phyloP scores from a whole-genome alignment of 2,797 vertebrate genomes.

The Sciurus vulgaris region DNA sequence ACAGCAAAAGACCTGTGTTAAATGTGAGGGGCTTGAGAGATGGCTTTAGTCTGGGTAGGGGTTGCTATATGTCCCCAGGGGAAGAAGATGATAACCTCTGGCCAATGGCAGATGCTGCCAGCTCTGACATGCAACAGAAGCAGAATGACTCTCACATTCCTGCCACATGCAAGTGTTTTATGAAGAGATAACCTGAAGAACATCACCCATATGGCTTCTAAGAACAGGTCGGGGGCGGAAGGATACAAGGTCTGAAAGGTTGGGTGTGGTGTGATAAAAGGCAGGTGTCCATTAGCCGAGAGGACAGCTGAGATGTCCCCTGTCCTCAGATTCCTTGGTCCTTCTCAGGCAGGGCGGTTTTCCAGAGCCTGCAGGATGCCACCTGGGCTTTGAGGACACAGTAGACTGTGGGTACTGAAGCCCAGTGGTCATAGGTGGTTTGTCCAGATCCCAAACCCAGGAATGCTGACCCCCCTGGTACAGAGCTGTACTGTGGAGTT shows the following conservation, averaged over 20 bases:
- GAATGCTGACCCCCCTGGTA: neutral
- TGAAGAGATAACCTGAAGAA: neutral
- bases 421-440: neutral
- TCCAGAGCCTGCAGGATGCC: neutral
- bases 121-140: neutral
- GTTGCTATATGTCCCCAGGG: neutral
- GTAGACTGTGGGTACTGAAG: neutral
- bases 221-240: neutral
- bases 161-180: neutral
- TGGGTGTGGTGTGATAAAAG: neutral
- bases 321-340: neutral
- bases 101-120: neutral
- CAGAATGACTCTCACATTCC: neutral
- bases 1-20: accelerated
- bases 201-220: neutral
- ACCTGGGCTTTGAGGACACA: neutral
- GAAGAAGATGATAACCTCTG: neutral
- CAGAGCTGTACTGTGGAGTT: neutral
- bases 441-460: neutral
- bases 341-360: neutral
- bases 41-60: neutral
- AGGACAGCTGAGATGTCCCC: neutral
- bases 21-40: neutral
- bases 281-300: neutral
- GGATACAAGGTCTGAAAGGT: neutral